Evolutionary conservation across 1,140 invertebrate species (phyloP).

Genomic region (Scaptomyza montana): DNA sequence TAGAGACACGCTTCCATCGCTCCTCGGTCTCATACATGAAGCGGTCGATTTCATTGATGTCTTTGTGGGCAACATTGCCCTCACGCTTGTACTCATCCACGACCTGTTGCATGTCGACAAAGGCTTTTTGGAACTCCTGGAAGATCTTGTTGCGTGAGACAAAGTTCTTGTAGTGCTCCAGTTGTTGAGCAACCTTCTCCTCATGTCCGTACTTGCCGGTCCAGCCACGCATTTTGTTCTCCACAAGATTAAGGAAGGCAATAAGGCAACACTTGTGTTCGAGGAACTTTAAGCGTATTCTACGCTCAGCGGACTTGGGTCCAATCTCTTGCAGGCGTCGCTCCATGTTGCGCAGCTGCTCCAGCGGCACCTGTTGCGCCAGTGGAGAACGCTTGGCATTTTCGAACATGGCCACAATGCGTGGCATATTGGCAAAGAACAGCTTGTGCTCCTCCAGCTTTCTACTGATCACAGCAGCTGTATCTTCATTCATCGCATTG

Average conservation of each 20-base stretch:
- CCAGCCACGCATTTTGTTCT: constrained; percentile 94
- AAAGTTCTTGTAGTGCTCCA: constrained; percentile 96
- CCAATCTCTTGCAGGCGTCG: constrained; percentile 89
- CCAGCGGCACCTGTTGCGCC: constrained; percentile 87
- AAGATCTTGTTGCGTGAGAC: constrained; percentile 96
- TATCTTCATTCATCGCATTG: constrained; percentile 92
- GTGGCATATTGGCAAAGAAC: constrained; percentile 93
- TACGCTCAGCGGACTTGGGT: constrained; percentile 89
- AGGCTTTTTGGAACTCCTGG: constrained; percentile 97
- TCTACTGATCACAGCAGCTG: constrained; percentile 92
- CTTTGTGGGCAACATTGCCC: constrained; percentile 90
- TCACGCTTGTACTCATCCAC: constrained; percentile 95
- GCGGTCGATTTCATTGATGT: constrained; percentile 90
- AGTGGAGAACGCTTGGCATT: constrained; percentile 86
- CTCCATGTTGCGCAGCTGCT: constrained; percentile 92
- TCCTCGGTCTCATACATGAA: constrained; percentile 94
- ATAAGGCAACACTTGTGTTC: constrained; percentile 97
- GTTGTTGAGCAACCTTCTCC: constrained; percentile 91
- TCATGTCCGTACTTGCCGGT: constrained; percentile 94
- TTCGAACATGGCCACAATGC: constrained; percentile 90
- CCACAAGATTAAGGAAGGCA: constrained; percentile 94
- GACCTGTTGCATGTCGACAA: constrained; percentile 95
- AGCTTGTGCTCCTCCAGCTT: constrained; percentile 95
- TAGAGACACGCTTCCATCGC: constrained; percentile 94
- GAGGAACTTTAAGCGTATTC: constrained; percentile 93